These are phyloP conservation scores for Agrotis segetum DNA, from an alignment of 2,888 invertebrate species.

Conservation along the genomic window DNA sequence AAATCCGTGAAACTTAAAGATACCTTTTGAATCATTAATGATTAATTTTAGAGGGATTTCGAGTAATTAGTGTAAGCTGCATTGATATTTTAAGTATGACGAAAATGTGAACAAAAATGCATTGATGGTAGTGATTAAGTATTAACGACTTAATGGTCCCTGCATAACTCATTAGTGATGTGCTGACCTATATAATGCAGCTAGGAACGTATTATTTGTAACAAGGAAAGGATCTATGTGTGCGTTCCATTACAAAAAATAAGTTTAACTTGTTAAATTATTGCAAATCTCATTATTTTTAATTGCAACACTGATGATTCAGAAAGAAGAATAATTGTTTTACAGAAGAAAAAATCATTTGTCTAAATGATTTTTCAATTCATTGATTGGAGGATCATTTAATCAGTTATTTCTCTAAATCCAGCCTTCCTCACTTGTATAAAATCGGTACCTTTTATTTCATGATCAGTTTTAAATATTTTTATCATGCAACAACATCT, in stretches of 20 bases:
- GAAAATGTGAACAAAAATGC: conserved; percentile 39
- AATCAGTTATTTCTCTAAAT: neutral
- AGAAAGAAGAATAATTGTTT: neutral
- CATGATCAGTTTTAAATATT: conserved; percentile 14
- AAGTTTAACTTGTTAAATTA: neutral
- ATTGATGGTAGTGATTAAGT: conserved; percentile 33
- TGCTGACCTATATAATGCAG: conserved; percentile 37
- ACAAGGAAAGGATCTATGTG: neutral
- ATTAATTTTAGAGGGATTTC: neutral
- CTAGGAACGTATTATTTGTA: conserved; percentile 8
- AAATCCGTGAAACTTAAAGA: neutral
- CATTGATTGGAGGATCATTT: neutral
- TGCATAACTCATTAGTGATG: conserved; percentile 40
- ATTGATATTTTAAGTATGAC: conserved; percentile 4
- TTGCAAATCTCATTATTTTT: neutral
- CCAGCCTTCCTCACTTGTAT: neutral
- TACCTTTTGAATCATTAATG: neutral
- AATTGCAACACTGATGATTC: neutral
- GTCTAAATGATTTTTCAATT: no score
- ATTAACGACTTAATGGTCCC: conserved; percentile 40
- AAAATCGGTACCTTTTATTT: neutral
- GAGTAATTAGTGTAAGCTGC: neutral
- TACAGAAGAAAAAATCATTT: no score
- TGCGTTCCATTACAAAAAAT: neutral
- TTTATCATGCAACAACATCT: conserved; percentile 14